These are phyloP conservation scores for Caenorhabditis elegans DNA, from an alignment of 1,140 invertebrate genomes.

Conservation along the genomic window WBcel235 BX284606.5:2036001-2036500, in stretches of 20 bases:
- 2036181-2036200: conserved; percentile 37
- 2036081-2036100: not conserved
- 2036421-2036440: no score
- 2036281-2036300: conserved; percentile 30
- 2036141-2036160: conserved; percentile 37
- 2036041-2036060: not conserved
- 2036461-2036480: no score
- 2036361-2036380: conserved; percentile 48
- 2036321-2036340: conserved; percentile 49
- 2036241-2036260: not conserved
- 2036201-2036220: not conserved
- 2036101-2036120: conserved; percentile 15
- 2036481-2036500: no score
- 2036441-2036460: no score
- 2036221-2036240: not conserved
- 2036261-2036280: conserved; percentile 15
- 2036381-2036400: conserved; percentile 50
- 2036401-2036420: conserved; percentile 48
- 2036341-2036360: conserved; percentile 39
- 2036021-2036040: not conserved
- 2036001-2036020: conserved; percentile 2
- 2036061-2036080: not conserved
- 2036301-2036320: conserved; percentile 45
- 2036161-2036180: conserved; percentile 25
- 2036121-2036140: conserved; percentile 27